Percentiles rank a stretch among this genome's conserved stretches.
These are phyloP conservation scores for Egretta garzetta DNA, from an alignment of 2,113 vertebrate genomes.

Conservation along the genomic window DNA sequence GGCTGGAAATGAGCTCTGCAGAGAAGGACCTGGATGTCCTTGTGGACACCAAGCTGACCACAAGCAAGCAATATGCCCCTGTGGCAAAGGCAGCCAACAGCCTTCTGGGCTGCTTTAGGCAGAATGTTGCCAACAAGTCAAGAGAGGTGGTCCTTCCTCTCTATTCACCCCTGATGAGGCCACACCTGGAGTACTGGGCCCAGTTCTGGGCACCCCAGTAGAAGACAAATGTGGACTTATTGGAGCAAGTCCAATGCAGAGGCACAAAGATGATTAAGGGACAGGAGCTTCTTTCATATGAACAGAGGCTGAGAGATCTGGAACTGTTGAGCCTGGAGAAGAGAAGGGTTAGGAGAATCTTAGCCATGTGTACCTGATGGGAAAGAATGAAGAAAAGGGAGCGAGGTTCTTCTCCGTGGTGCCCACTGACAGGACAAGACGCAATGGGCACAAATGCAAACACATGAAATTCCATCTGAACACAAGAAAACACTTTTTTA, in stretches of 20 bases:
- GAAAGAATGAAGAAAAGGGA: background rate
- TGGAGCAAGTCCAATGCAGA: background rate
- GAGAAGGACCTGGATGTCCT: background rate
- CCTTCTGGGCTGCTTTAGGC: background rate
- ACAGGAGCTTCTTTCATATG: background rate
- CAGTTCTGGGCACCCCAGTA: background rate
- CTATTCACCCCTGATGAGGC: background rate
- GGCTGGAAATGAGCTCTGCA: background rate
- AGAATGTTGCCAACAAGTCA: background rate
- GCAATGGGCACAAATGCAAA: background rate
- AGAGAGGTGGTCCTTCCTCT: background rate
- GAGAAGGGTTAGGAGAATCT: background rate
- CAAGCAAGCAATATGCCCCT: background rate
- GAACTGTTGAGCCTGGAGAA: background rate
- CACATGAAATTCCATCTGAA: background rate
- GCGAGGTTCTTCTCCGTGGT: fast-evolving
- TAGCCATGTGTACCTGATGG: background rate
- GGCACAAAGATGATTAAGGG: background rate
- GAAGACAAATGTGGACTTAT: background rate
- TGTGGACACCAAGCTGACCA: background rate
- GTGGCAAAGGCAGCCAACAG: background rate
- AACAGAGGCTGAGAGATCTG: background rate
- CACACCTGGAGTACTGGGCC: background rate
- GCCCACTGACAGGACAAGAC: background rate
- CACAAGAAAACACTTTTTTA: background rate